Evolutionary conservation across 2,113 vertebrate species (phyloP).

Genomic region (Tyrannus savana): DNA sequence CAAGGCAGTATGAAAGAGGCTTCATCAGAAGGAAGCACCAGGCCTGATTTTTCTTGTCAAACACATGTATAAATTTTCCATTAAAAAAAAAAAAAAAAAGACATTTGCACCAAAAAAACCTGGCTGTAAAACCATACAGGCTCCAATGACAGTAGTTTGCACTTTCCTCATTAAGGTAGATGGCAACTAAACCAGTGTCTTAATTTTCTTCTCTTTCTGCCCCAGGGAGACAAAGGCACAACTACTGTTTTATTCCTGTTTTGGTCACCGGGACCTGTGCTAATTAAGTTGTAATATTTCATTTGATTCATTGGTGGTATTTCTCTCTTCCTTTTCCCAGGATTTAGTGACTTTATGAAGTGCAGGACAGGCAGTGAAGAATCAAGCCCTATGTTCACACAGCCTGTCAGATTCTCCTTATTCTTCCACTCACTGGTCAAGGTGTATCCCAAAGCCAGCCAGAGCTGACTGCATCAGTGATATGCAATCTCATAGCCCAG

Average conservation of each 20-base stretch:
- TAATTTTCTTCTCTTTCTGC: background rate
- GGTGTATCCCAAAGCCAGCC: background rate
- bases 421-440: background rate
- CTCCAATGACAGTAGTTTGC: background rate
- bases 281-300: background rate
- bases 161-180: background rate
- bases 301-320: background rate
- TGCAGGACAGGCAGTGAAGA: fast-evolving
- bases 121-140: background rate
- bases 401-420: background rate
- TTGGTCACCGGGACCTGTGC: background rate
- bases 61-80: background rate
- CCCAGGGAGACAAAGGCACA: background rate
- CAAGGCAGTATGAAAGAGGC: background rate
- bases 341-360: background rate
- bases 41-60: background rate
- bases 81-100: background rate
- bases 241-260: background rate
- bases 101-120: background rate
- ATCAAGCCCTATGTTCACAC: background rate
- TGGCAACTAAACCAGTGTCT: background rate
- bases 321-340: background rate
- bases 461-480: background rate
- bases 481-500: background rate
- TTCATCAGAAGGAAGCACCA: background rate